Evolutionary conservation across 2,797 vertebrate genomes (phyloP).

Genomic region (Coreius guichenoti): DNA sequence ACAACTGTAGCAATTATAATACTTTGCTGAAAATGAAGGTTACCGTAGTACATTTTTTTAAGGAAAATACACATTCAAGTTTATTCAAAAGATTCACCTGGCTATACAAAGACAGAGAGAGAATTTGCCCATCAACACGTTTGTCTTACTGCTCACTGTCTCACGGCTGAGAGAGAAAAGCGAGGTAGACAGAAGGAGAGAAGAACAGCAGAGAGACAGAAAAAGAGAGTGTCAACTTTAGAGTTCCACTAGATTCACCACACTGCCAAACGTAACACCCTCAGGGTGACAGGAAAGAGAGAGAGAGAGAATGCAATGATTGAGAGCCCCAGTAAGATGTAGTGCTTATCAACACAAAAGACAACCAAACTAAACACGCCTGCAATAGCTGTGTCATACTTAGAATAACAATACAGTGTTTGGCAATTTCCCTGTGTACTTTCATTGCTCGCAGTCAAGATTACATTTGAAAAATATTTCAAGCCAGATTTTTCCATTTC

Average conservation of each 20-base stretch:
- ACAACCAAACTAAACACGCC: constrained; percentile 23
- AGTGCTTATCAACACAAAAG: constrained; percentile 35
- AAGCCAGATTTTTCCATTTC: constrained; percentile 32
- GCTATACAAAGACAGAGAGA: constrained; percentile 24
- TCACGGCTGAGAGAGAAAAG: background rate
- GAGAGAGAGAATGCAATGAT: background rate
- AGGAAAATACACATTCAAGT: background rate
- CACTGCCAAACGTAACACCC: constrained; percentile 3
- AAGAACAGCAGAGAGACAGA: constrained; percentile 17
- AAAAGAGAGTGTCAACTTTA: constrained; percentile 25
- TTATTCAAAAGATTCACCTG: constrained; percentile 2
- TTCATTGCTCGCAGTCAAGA: constrained; percentile 26
- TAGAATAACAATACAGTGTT: constrained; percentile 37
- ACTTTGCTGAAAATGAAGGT: background rate
- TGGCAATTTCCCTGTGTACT: constrained; percentile 36
- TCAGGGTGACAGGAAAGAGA: background rate
- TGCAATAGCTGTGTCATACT: constrained; percentile 28
- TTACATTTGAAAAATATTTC: constrained; percentile 44
- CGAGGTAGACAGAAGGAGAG: background rate
- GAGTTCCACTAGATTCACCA: constrained; percentile 27
- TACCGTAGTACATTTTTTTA: background rate
- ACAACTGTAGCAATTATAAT: background rate
- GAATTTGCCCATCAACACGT: constrained; percentile 5
- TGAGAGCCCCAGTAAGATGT: constrained; percentile 6
- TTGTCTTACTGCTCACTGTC: constrained; percentile 14